Base-by-base conservation (phyloP, 2,888 invertebrate species). In the Entomobrya multifasciata region DNA sequence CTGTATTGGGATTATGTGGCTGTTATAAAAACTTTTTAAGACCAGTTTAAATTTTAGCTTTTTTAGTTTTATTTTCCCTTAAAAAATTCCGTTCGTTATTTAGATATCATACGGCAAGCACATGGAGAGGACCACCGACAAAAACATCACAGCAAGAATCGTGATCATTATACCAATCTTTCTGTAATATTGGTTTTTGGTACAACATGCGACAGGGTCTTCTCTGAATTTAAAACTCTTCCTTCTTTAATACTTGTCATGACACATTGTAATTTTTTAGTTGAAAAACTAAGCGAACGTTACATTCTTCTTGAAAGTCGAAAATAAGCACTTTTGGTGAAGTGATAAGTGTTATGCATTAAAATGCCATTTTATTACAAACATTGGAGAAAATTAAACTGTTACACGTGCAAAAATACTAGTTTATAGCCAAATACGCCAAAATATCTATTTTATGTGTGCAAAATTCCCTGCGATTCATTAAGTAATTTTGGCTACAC, bases 11-110 rank as follows among this genome's bases (percentile, higher is more conserved):
- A 36, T 36, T 36, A 36, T 11, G 25, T 15, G 70, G 41, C 36
- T 36, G 36, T 36, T 36, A 36, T 77, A 57, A 74, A 74, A 74
- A 74, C 13, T 36, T 65, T 67, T 65, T 67, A 55, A 36, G 80
- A 70, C 80, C 79, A 65, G 79, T 80, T 80, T 70, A 30, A 0
- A 25, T 17, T 57, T n/a, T 22, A 70, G 44, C 20, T 41, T 72
- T 20, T 36, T 72, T 49, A 57, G 57, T 36, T 36, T 36, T 36
- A 30, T 25, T 47, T 62, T 60, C 62, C 62, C 47, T 30, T 5
- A 17, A 52, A 52, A 57, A 17, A 6, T 44, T 79, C 13, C 67
- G 5, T 36, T 8, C 36, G 36, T 8, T 36, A 36, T 49, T n/a
- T 52, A 79, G 30, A 77, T 41, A 77, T 30, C 60, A 36, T 44